These are phyloP conservation scores for Nemopilema nomurai DNA, from an alignment of 30 jellyfish, hydroid and myxozoan genomes.

Conservation along the genomic window DNA sequence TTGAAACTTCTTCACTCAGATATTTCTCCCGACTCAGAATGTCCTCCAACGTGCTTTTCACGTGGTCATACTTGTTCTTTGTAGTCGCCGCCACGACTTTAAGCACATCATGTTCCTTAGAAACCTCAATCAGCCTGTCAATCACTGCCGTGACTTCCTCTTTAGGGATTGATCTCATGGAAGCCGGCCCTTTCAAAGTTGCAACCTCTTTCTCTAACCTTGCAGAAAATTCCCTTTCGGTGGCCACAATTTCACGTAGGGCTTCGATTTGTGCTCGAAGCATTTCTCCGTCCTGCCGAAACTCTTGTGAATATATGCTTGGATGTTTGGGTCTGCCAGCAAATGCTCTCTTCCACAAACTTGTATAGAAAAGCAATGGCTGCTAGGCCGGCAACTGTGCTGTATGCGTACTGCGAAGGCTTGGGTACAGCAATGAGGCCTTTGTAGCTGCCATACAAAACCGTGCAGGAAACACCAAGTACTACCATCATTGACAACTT, in stretches of 20 bases:
- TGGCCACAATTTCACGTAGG: constrained; percentile 25
- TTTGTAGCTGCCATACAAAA: not conserved
- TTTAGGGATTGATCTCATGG: constrained; percentile 13
- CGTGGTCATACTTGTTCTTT: constrained; percentile 51
- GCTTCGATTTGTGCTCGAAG: constrained; percentile 47
- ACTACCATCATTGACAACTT: not conserved
- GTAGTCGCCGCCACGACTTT: constrained; percentile 38
- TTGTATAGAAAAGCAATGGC: not conserved
- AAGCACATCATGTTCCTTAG: constrained; percentile 60
- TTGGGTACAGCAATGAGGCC: not conserved
- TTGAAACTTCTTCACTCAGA: constrained; percentile 60
- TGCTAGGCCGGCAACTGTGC: not conserved
- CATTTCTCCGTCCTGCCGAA: constrained; percentile 35
- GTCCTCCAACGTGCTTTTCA: constrained; percentile 57
- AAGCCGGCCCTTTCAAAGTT: constrained; percentile 3
- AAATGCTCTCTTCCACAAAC: not conserved
- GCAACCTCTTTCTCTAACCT: constrained; percentile 36
- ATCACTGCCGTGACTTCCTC: constrained; percentile 57
- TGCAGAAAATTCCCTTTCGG: constrained; percentile 51
- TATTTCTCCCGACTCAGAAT: constrained; percentile 60
- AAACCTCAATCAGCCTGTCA: constrained; percentile 63
- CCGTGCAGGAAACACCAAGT: not conserved
- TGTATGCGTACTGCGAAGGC: not conserved
- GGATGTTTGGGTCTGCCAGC: not conserved
- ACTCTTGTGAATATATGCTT: not conserved